Base-by-base conservation (phyloP, 2,113 vertebrate genomes). In the Coptodon rendalli region DNA sequence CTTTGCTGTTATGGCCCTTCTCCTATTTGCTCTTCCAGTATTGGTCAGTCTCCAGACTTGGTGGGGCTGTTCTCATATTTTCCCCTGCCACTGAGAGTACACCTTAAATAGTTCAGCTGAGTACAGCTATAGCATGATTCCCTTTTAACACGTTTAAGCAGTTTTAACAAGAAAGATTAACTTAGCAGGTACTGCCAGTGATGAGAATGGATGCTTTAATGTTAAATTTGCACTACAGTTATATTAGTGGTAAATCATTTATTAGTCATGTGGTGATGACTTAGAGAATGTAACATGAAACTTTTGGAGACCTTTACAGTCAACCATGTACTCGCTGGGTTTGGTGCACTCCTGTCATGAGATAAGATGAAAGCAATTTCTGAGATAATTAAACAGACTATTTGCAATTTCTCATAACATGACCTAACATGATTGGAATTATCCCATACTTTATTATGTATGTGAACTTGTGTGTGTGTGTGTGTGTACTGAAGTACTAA, bases 401-500 rank as follows among this genome's bases (percentile, higher is more conserved):
- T 45, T 73, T 45, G 68, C 24, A 73, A 73, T 73, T 45, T 45
- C 38, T 45, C 13, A 11, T 45, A 73, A 73, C 22, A 73, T 73
- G 22, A 73, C 38, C 38, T 45, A 73, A 45, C 68, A 73, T 27
- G 68, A 73, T 73, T 24, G 68, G 38, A 45, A 73, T 45, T 45
- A 45, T 27, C 68, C 13, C 68, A 73, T 73, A 45, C 13, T 24
- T 73, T 73, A 73, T 73, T 73, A 29, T 73, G 36, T 27, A 45
- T 45, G 68, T 1, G 66, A 68, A 1, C 19, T 40, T 14, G 19
- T 43, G 9, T 22, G n/a, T 53, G 50, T n/a, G 52, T 53, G 52
- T 22, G 81, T 81, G 54, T 48, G 22, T 86, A 91, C 82, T 89
- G 90, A 68, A 52, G 88, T 84, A 88, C 90, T 93, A 92, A 90